Conservation (phyloP, 2,888 invertebrate genomes). For the Tetragonisca angustula region DNA sequence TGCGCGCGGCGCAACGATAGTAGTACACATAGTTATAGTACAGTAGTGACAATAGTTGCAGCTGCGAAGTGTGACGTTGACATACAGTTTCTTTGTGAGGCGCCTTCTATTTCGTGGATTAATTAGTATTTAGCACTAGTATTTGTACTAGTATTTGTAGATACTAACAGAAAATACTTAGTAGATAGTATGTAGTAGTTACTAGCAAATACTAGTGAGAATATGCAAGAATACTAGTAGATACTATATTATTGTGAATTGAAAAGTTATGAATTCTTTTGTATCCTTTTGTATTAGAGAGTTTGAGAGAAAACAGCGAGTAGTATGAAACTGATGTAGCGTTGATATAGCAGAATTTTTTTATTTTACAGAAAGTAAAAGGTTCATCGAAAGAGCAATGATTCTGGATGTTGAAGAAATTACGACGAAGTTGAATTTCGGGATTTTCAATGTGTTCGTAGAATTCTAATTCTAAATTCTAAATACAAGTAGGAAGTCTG, state of each 20-base stretch:
- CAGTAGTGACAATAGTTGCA: constrained; percentile 84
- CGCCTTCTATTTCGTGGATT: constrained; percentile 50
- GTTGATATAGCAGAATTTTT: not conserved
- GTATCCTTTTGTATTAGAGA: not conserved
- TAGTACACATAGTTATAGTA: constrained; percentile 84
- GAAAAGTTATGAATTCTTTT: not conserved
- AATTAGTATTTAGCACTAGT: not conserved
- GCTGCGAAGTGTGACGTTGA: constrained; percentile 82
- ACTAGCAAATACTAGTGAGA: not conserved
- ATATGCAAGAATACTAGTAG: not conserved
- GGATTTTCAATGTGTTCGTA: not conserved
- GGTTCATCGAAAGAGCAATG: not conserved
- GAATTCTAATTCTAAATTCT: no score
- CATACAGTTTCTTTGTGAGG: constrained; percentile 70
- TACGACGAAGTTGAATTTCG: not conserved
- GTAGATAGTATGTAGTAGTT: no score
- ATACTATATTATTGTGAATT: not conserved
- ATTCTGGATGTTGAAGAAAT: not conserved
- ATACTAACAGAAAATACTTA: not conserved
- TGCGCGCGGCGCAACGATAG: constrained; percentile 81
- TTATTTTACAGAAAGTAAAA: not conserved
- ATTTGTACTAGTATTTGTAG: not conserved
- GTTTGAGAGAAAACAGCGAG: not conserved
- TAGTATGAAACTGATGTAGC: not conserved
- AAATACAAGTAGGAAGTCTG: no score